A percentile compares a stretch with the other conserved stretches of the same genome.
Conservation (phyloP, 1,140 invertebrate species). For the Penaeus indicus region DNA sequence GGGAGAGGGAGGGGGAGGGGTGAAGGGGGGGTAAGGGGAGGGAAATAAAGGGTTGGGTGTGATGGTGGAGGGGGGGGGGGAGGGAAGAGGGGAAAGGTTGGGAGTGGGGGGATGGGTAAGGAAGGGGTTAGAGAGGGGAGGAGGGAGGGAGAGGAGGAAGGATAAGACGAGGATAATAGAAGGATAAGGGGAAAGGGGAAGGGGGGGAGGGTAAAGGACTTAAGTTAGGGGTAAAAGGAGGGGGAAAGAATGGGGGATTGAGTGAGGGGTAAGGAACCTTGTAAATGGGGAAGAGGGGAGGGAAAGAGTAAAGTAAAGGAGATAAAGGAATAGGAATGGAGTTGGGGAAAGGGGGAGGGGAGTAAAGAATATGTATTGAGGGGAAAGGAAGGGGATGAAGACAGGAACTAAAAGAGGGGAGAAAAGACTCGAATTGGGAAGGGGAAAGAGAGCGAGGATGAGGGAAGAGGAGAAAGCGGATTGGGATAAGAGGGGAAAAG, state of each 20-base stretch:
- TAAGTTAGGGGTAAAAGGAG: no score
- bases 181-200: background rate
- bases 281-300: background rate
- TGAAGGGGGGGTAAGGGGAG: background rate
- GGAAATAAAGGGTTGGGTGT: background rate
- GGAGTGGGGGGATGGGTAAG: background rate
- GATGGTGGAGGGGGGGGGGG: background rate
- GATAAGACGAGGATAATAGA: background rate
- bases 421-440: background rate
- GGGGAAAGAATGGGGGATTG: no score
- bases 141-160: background rate
- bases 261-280: no score
- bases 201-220: background rate
- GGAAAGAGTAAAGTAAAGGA: background rate
- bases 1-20: background rate
- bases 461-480: background rate
- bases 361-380: background rate
- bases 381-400: background rate
- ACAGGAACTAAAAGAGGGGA: background rate
- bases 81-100: background rate
- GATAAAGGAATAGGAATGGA: background rate
- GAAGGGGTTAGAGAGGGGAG: background rate
- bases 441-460: background rate
- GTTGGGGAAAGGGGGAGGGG: background rate
- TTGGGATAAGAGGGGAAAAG: background rate